Evolutionary conservation across 2,888 invertebrate species (phyloP).

Genomic region (Pandemis corylana): DNA sequence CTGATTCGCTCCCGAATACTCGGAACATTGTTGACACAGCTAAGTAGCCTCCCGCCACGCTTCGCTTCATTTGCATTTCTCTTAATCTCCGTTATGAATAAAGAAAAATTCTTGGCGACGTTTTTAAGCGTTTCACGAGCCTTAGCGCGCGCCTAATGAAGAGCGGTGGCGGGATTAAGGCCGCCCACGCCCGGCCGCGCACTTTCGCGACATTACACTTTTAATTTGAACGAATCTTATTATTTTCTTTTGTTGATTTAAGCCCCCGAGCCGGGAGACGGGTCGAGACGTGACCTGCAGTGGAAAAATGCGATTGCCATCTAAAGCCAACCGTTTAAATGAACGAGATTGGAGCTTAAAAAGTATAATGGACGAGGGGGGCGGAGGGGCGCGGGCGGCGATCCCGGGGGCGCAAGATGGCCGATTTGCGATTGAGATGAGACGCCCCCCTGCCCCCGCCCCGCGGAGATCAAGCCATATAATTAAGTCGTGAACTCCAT

Average conservation of each 20-base stretch:
- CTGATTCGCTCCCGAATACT: conserved; percentile 56
- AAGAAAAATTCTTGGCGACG: conserved; percentile 81
- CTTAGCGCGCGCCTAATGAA: conserved; percentile 77
- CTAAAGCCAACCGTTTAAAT: conserved; percentile 90
- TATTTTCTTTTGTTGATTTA: conserved; percentile 89
- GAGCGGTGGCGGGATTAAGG: conserved; percentile 74
- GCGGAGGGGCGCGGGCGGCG: conserved; percentile 77
- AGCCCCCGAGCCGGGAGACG: conserved; percentile 85
- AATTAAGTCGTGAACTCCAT: conserved; percentile 75
- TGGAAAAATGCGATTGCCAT: conserved; percentile 89
- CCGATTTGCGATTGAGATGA: conserved; percentile 86
- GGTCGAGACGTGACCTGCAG: conserved; percentile 88
- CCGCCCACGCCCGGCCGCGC: conserved; percentile 65
- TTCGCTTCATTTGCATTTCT: conserved; percentile 83
- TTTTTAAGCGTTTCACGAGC: conserved; percentile 73
- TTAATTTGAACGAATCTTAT: conserved; percentile 90
- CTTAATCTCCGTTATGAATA: conserved; percentile 84
- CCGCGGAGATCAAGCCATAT: conserved; percentile 80
- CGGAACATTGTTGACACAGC: conserved; percentile 80
- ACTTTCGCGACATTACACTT: conserved; percentile 87
- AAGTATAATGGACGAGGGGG: conserved; percentile 87
- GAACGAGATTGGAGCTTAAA: conserved; percentile 90
- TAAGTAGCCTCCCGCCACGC: conserved; percentile 78
- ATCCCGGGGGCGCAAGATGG: conserved; percentile 83
- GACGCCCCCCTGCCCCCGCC: conserved; percentile 67